Evolutionary conservation across 2,113 vertebrate genomes (phyloP), one percentile per base, ranked within the genome.

Genomic region (Elephantulus edwardii): DNA sequence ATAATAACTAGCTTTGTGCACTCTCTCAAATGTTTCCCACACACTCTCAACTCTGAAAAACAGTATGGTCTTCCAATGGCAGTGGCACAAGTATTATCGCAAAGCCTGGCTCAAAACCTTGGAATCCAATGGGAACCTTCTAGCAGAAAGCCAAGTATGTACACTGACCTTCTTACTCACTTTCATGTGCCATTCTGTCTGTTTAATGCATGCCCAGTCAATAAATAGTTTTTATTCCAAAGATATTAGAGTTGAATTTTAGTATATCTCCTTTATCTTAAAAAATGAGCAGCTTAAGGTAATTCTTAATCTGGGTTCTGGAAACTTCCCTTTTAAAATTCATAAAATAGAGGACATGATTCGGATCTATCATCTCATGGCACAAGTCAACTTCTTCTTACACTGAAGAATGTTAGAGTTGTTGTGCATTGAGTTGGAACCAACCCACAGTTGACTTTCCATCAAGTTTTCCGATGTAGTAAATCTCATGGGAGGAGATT

Each of bases 51-150:
- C 94, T 96, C 95, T 91, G 28, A 96, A 96, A 96, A 93, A 93
- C 98, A 99, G 99, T 99, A 99, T 78, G 99, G 98, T 91, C 97
- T 97, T 91, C 97, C 98, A 89, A 97, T 98, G 98, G 97, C 98
- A 88, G 98, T 99, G 98, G 98, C 98, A 74, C 97, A 97, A 92
- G 98, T 98, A 58, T 95, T 99, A 52, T 98, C 98, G 17, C 99
- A 99, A 97, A 99, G 99, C 96, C 97, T 99, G 97, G 98, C 99
- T 93, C 99, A 99, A 97, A 99, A 99, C 96, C 97, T 99, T 82
- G 99, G 98, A 88, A 99, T 99, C 97, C 99, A 99, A 20, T 99
- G 99, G 99, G 99, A 99, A 92, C 98, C 99, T 30, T 98, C 98
- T 87, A 95, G 97, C 83, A 98, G 98, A 96, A 99, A 98, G 96